phyloP scores from a whole-genome alignment of 2,888 invertebrate species.

The Agonopterix heracliana region DNA sequence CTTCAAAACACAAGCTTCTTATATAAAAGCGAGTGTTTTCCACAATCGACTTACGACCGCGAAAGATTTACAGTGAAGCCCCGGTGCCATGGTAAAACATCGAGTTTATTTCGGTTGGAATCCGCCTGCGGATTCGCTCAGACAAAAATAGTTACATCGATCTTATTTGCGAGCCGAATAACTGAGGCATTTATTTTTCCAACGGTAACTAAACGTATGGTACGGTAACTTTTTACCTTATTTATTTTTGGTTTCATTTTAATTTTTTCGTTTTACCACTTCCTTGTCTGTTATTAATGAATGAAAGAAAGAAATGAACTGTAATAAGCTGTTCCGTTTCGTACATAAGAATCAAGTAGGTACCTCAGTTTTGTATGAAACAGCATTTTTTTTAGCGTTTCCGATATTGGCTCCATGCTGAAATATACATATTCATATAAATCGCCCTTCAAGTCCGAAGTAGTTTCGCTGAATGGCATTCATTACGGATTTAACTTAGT shows the following conservation, averaged over 20 bases:
- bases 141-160: conserved; percentile 69
- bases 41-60: conserved; percentile 53
- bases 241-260: conserved; percentile 38
- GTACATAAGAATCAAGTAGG: too few relatives aligned
- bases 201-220: conserved; percentile 32
- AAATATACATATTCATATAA: too few relatives aligned
- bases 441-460: too few relatives aligned
- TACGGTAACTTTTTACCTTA: conserved; percentile 39
- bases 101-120: conserved; percentile 66
- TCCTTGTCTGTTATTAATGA: too few relatives aligned
- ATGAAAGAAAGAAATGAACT: too few relatives aligned
- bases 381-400: too few relatives aligned
- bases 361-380: too few relatives aligned
- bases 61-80: conserved; percentile 58
- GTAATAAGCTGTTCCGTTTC: too few relatives aligned
- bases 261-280: background rate
- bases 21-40: conserved; percentile 47
- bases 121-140: conserved; percentile 64
- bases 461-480: too few relatives aligned
- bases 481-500: too few relatives aligned
- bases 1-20: conserved; percentile 4
- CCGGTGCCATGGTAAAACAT: conserved; percentile 49
- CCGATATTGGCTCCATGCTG: too few relatives aligned
- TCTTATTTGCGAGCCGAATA: conserved; percentile 61
- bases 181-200: conserved; percentile 56